Conservation (phyloP, 2,888 invertebrate species). For the Girardia tigrina region DNA sequence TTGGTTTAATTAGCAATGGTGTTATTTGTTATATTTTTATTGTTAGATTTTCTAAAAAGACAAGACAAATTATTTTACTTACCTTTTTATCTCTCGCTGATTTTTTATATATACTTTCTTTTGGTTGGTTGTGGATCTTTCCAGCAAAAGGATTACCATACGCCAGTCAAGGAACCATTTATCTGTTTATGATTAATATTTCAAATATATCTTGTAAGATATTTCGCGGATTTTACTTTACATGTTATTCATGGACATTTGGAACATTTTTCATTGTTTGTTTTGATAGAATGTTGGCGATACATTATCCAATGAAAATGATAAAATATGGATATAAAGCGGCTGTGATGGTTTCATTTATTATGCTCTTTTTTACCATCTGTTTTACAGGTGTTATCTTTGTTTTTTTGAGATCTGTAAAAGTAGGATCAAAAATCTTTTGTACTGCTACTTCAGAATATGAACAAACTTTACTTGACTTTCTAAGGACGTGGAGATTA, state of each 20-base stretch:
- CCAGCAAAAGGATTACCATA: slow-evolving; percentile 1
- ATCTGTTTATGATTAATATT: not conserved
- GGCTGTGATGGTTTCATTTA: not conserved
- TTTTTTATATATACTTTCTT: not conserved
- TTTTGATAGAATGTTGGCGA: not conserved
- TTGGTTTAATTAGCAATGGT: not conserved
- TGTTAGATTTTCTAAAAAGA: not conserved
- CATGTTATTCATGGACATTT: not conserved
- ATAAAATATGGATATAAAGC: not conserved
- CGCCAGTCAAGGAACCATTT: not conserved
- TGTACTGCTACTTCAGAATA: not conserved
- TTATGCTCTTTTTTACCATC: not conserved
- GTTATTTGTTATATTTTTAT: not conserved
- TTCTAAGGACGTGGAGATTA: not conserved
- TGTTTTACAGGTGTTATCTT: not conserved
- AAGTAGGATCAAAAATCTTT: not conserved
- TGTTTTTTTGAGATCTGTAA: not conserved
- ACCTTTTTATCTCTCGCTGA: not conserved
- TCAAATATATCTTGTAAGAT: not conserved
- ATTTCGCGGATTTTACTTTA: not conserved
- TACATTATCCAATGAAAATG: not conserved
- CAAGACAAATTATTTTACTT: not conserved
- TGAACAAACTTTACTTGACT: not conserved
- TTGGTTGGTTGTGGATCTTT: not conserved
- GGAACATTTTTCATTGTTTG: not conserved